Evolutionary conservation across 2,888 invertebrate genomes (phyloP).

Genomic region (Thereva nobilitata): DNA sequence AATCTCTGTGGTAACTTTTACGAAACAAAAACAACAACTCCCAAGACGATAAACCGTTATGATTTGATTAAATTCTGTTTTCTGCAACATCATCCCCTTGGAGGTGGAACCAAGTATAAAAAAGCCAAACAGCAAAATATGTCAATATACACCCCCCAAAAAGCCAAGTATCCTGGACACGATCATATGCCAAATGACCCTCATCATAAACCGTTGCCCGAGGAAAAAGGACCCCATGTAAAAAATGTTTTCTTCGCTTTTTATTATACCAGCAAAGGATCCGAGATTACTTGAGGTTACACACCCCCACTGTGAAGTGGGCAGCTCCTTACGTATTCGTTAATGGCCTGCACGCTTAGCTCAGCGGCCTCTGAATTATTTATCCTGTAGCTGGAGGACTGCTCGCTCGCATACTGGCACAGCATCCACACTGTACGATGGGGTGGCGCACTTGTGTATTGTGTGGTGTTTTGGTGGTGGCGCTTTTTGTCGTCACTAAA

Average conservation of each 20-base stretch:
- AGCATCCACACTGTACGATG: conserved; percentile 21
- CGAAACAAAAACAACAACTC: not conserved
- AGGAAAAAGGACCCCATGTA: conserved; percentile 17
- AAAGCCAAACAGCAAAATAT: conserved; percentile 18
- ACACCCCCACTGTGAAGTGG: conserved; percentile 39
- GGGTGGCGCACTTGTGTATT: no score
- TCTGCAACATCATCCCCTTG: conserved; percentile 13
- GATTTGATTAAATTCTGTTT: conserved; percentile 34
- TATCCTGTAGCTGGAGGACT: conserved; percentile 10
- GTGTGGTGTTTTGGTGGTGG: conserved; percentile 10
- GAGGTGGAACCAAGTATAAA: conserved; percentile 14
- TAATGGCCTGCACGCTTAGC: conserved; percentile 31
- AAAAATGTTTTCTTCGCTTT: conserved; percentile 16
- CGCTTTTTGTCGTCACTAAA: conserved; percentile 33
- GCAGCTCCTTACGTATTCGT: conserved; percentile 26
- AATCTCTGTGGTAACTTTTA: not conserved
- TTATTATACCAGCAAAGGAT: not conserved
- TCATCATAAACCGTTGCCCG: conserved; percentile 21
- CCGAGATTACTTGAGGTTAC: conserved; percentile 21
- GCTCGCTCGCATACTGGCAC: conserved; percentile 7
- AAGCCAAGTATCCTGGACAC: conserved; percentile 1
- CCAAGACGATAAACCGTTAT: conserved; percentile 26
- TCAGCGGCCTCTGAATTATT: conserved; percentile 26
- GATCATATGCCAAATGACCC: conserved; percentile 36
- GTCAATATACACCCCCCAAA: not conserved